phyloP scores from a whole-genome alignment of 2,797 vertebrate species.

The Buphagus erythrorhynchus region DNA sequence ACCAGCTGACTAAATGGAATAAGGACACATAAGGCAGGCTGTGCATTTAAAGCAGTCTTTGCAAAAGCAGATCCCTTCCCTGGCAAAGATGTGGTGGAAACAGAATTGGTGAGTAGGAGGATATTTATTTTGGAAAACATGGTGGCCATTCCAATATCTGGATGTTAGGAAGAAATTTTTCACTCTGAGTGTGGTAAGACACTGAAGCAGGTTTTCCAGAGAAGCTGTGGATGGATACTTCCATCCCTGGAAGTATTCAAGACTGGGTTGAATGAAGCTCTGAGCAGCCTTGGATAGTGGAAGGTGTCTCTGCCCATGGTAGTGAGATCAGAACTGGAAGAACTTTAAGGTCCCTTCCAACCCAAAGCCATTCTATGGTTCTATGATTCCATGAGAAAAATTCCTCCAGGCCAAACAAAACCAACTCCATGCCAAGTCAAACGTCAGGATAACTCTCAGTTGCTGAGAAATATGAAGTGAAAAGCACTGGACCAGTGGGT shows the following conservation, averaged over 20 bases:
- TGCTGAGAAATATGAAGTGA: background rate
- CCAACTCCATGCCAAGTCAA: background rate
- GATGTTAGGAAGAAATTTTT: background rate
- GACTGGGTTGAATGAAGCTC: background rate
- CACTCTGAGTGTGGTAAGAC: background rate
- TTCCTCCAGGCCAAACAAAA: background rate
- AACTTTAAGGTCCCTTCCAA: background rate
- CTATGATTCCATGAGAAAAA: background rate
- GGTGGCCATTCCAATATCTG: background rate
- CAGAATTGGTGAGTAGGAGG: background rate
- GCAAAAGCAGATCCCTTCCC: background rate
- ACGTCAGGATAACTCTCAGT: rapidly evolving
- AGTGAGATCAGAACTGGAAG: background rate
- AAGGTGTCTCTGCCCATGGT: background rate
- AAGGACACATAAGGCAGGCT: background rate
- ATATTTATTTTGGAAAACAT: background rate
- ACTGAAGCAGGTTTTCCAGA: background rate
- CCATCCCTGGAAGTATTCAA: background rate
- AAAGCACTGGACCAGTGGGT: background rate
- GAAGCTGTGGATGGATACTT: background rate
- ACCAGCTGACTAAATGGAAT: background rate
- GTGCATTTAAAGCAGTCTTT: background rate
- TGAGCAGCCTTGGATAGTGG: background rate
- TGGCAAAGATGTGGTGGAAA: background rate
- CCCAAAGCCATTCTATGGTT: background rate